Percentiles rank a stretch among this genome's conserved stretches.
Conservation (phyloP, 2,888 invertebrate species). For the Drosophila robusta region DNA sequence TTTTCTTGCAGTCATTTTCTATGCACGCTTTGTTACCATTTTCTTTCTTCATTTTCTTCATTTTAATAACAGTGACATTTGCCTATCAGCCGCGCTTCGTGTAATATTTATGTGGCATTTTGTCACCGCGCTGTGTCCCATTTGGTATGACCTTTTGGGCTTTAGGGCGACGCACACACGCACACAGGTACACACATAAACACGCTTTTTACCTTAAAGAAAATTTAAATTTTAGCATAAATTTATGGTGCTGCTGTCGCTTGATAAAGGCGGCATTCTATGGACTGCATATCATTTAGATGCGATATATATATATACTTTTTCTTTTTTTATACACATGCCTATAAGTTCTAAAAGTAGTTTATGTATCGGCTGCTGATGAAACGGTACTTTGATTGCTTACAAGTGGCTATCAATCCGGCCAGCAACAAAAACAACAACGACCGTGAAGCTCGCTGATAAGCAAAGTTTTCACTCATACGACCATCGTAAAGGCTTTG, state of each 20-base stretch:
- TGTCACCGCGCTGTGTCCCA: slow-evolving; percentile 60
- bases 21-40: slow-evolving; percentile 34
- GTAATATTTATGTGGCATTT: slow-evolving; percentile 76
- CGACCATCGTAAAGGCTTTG: not conserved
- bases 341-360: slow-evolving; percentile 45
- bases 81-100: slow-evolving; percentile 65
- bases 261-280: slow-evolving; percentile 57
- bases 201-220: slow-evolving; percentile 61
- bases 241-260: slow-evolving; percentile 62
- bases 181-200: slow-evolving; percentile 18
- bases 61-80: slow-evolving; percentile 74
- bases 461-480: slow-evolving; percentile 14
- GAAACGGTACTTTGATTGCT: slow-evolving; percentile 66
- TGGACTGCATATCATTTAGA: slow-evolving; percentile 57
- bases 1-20: slow-evolving; percentile 29
- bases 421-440: slow-evolving; percentile 23
- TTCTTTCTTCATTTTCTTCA: slow-evolving; percentile 31
- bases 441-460: slow-evolving; percentile 45
- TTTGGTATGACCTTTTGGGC: slow-evolving; percentile 62
- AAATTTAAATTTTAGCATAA: slow-evolving; percentile 79
- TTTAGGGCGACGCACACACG: slow-evolving; percentile 22
- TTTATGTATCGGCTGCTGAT: slow-evolving; percentile 55
- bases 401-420: slow-evolving; percentile 36
- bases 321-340: too few species aligned
- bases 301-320: slow-evolving; percentile 39